A percentile compares a stretch with the other conserved stretches of the same genome.
Evolutionary conservation across 1,140 invertebrate species (phyloP).

Genomic region (Oncopeltus fasciatus): DNA sequence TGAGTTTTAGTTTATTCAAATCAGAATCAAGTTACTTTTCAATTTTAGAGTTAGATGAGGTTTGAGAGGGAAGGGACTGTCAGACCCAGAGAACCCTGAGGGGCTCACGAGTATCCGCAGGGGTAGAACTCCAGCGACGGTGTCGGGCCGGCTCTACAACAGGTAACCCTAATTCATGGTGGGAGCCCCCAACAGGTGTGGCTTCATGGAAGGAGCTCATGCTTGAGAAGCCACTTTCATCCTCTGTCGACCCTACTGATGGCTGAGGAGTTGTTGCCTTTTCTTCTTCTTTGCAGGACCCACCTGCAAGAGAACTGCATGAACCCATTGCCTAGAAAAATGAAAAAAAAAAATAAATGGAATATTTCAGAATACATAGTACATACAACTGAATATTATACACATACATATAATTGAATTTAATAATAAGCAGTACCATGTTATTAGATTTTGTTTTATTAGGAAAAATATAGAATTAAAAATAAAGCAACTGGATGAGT

Average conservation of each 20-base stretch:
- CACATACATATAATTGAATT: too few relatives aligned
- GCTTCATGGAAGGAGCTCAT: constrained; percentile 62
- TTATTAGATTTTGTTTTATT: too few relatives aligned
- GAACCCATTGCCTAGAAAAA: constrained; percentile 21
- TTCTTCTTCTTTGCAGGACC: constrained; percentile 22
- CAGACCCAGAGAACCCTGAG: constrained; percentile 24
- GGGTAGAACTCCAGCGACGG: constrained; percentile 22
- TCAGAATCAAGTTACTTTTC: neutral
- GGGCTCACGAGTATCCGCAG: constrained; percentile 19
- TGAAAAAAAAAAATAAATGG: neutral
- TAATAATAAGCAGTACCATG: too few relatives aligned
- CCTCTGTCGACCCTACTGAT: constrained; percentile 44
- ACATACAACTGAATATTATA: too few relatives aligned
- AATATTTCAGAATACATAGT: neutral
- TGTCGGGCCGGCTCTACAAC: constrained; percentile 19
- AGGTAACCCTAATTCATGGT: constrained; percentile 25
- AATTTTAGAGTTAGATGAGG: neutral
- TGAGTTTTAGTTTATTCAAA: too few relatives aligned
- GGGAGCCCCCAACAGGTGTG: constrained; percentile 10
- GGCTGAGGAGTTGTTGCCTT: constrained; percentile 31
- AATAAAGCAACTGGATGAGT: too few relatives aligned
- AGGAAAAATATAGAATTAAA: too few relatives aligned
- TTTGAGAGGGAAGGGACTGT: constrained; percentile 7
- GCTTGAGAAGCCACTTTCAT: constrained; percentile 68
- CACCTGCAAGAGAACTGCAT: constrained; percentile 23